Percentiles rank a stretch among this genome's conserved stretches.
phyloP scores from a whole-genome alignment of 2,113 vertebrate species.

The Prunella fulvescens region DNA sequence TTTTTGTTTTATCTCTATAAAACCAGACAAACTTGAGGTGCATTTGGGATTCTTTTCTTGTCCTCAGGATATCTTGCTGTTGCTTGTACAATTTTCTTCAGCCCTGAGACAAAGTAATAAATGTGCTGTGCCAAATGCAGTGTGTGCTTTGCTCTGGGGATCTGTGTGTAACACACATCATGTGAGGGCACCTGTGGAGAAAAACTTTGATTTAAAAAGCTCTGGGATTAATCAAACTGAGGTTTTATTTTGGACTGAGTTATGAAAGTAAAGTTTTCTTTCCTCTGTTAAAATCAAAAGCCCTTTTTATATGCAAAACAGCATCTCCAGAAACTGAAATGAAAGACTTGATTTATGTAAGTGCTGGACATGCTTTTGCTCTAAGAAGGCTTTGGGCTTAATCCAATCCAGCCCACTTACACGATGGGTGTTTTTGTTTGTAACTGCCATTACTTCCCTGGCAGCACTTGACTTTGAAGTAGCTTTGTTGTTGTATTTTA shows the following conservation, averaged over 20 bases:
- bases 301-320: background rate
- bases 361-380: background rate
- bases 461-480: background rate
- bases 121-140: background rate
- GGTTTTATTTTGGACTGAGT: background rate
- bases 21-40: background rate
- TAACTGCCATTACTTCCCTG: background rate
- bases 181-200: background rate
- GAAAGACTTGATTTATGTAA: background rate
- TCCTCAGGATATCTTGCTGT: background rate
- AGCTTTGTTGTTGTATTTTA: background rate
- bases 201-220: background rate
- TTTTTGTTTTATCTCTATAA: background rate
- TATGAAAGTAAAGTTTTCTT: background rate
- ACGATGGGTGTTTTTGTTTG: background rate
- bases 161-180: background rate
- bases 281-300: slow-evolving; percentile 1
- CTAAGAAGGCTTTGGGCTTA: background rate
- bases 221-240: slow-evolving; percentile 21
- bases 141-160: background rate
- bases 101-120: background rate
- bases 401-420: background rate
- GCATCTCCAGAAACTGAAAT: background rate
- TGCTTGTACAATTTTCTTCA: background rate
- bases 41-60: background rate